Evolutionary conservation across 2,113 vertebrate genomes (phyloP), one percentile per base, ranked within the genome.

Genomic region (Erythrocercus mccallii): DNA sequence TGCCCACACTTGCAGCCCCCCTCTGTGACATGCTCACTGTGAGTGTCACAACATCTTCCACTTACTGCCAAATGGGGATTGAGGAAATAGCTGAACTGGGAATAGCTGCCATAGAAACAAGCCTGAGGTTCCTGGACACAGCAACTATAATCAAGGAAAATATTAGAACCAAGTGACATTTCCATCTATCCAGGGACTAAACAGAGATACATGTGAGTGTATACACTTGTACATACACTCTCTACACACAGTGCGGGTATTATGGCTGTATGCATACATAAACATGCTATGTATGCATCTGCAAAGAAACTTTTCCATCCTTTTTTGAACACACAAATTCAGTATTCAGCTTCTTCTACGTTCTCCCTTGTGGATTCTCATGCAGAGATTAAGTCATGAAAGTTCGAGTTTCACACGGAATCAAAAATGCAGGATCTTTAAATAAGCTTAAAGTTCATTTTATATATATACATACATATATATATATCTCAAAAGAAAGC

Each of bases 31-130:
- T 7, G 3, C 56, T 38, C 47, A 6, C 28, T 19, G 72, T 31
- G 23, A 30, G 22, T 33, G 25, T 47, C 66, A 80, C 66, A 66
- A 31, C 30, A 51, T 40, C 13, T 70, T 95, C 77, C 70, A 78
- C 66, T 65, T 80, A 35, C 5, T 92, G 93, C 51, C 58, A 86
- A 71, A 31, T 9, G 12, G 44, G 68, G 47, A 73, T 28, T 30
- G 56, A 89, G 78, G 71, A 70, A 62, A 69, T 35, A 61, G 56
- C 56, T 90, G 35, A 77, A 70, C 31, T 87, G 81, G 74, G 54
- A 93, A 78, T 42, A 85, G 85, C 85, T 93, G 48, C 87, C 79
- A 82, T 71, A 95, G 95, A 92, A 94, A 91, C 93, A 90, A 92
- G 65, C 23, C 57, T 24, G 42, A 78, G 66, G 70, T 25, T 91